These are phyloP conservation scores for Nezara viridula DNA, from an alignment of 2,888 invertebrate genomes.

Conservation along the genomic window DNA sequence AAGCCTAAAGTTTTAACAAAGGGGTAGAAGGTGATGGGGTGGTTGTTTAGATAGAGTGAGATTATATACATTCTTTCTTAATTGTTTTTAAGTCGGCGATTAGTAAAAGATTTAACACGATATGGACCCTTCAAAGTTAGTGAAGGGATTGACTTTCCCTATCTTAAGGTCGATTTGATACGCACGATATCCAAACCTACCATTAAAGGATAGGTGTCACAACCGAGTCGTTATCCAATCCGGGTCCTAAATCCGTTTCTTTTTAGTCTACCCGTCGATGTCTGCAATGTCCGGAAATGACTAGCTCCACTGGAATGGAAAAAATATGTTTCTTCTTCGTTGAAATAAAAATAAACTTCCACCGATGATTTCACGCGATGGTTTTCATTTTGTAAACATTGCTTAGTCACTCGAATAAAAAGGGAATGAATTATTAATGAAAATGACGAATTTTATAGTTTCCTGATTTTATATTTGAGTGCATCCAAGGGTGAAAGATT, in stretches of 20 bases:
- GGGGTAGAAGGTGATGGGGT: too few relatives aligned
- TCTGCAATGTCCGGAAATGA: background rate
- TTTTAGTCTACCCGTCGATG: background rate
- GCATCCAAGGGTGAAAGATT: background rate
- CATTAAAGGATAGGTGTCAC: background rate
- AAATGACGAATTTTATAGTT: background rate
- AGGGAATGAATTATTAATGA: background rate
- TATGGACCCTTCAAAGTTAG: background rate
- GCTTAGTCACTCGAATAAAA: background rate
- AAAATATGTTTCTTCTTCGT: background rate
- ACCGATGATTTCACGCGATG: background rate
- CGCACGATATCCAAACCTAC: background rate
- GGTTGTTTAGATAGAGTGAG: too few relatives aligned
- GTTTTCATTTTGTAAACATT: background rate
- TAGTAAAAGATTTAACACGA: background rate
- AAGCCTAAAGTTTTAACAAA: too few relatives aligned
- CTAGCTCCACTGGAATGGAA: background rate
- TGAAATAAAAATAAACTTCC: background rate
- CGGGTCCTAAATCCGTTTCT: background rate
- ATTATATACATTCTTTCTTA: too few relatives aligned
- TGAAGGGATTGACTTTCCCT: constrained; percentile 20
- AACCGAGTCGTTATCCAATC: background rate
- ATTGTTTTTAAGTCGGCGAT: background rate
- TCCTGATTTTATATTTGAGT: background rate
- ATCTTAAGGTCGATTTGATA: background rate